A percentile compares a stretch with the other conserved stretches of the same genome.
phyloP scores from a whole-genome alignment of 2,113 vertebrate genomes.

The Clarias gariepinus region DNA sequence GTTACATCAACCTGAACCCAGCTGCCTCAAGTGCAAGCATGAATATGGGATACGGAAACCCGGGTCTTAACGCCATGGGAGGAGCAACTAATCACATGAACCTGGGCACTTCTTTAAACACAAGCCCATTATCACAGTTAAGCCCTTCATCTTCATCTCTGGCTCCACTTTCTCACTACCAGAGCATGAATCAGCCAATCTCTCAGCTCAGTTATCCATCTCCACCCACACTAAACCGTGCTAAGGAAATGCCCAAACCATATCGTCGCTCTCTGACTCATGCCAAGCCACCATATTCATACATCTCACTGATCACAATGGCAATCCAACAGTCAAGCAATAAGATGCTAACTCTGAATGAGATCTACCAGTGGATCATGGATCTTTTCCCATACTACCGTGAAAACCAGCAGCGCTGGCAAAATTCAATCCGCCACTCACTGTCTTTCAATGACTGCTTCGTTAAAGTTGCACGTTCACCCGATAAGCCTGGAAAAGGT shows the following conservation, averaged over 20 bases:
- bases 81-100: slow-evolving; percentile 74
- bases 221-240: slow-evolving; percentile 66
- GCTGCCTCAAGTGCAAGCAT: slow-evolving; percentile 72
- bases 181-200: slow-evolving; percentile 76
- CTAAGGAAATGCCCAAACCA: slow-evolving; percentile 80
- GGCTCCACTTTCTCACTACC: slow-evolving; percentile 76
- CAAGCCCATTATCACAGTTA: slow-evolving; percentile 71
- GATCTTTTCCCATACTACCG: slow-evolving; percentile 91
- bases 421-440: slow-evolving; percentile 91
- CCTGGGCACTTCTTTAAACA: slow-evolving; percentile 73
- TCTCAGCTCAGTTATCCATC: slow-evolving; percentile 75
- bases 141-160: slow-evolving; percentile 71
- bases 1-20: slow-evolving; percentile 87
- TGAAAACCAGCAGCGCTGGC: slow-evolving; percentile 91
- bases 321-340: slow-evolving; percentile 87
- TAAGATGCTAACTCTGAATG: slow-evolving; percentile 90
- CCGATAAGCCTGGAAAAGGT: slow-evolving; percentile 87
- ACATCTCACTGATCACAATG: slow-evolving; percentile 95
- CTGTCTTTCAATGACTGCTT: slow-evolving; percentile 94
- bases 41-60: slow-evolving; percentile 76
- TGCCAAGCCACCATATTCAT: slow-evolving; percentile 88
- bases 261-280: slow-evolving; percentile 87
- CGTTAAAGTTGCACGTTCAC: slow-evolving; percentile 86
- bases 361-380: slow-evolving; percentile 97
- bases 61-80: slow-evolving; percentile 72